Evolutionary conservation across 2,113 vertebrate genomes (phyloP).

Genomic region (Plecturocebus donacophilus): DNA sequence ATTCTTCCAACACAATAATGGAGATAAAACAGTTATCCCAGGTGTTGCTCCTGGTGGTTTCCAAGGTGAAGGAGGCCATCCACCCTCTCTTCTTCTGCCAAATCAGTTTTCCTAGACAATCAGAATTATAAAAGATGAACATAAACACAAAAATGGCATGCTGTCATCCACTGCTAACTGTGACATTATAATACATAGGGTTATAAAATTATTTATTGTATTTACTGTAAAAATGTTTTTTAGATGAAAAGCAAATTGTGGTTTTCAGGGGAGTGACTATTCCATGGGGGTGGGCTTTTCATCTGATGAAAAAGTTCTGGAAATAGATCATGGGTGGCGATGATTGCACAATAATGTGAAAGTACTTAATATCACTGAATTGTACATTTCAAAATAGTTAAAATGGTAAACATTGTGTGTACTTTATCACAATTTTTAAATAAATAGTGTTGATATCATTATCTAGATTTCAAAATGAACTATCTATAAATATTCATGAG

Average conservation of each 20-base stretch:
- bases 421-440: background rate
- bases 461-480: constrained; percentile 27
- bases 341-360: background rate
- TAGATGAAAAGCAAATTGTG: background rate
- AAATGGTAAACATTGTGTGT: background rate
- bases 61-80: background rate
- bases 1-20: background rate
- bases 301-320: constrained; percentile 24
- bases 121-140: background rate
- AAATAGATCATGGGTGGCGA: background rate
- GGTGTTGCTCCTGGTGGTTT: background rate
- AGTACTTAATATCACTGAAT: background rate
- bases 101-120: background rate
- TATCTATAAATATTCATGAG: background rate
- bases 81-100: background rate
- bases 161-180: background rate
- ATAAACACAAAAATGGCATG: background rate
- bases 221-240: background rate
- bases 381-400: background rate
- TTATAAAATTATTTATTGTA: background rate
- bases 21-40: background rate
- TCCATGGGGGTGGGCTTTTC: background rate
- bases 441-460: background rate
- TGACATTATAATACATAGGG: background rate
- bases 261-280: background rate